Percentiles rank a stretch among this genome's conserved stretches.
Conservation (phyloP, 1,140 invertebrate genomes). For the Geopemphigus sp. region DNA sequence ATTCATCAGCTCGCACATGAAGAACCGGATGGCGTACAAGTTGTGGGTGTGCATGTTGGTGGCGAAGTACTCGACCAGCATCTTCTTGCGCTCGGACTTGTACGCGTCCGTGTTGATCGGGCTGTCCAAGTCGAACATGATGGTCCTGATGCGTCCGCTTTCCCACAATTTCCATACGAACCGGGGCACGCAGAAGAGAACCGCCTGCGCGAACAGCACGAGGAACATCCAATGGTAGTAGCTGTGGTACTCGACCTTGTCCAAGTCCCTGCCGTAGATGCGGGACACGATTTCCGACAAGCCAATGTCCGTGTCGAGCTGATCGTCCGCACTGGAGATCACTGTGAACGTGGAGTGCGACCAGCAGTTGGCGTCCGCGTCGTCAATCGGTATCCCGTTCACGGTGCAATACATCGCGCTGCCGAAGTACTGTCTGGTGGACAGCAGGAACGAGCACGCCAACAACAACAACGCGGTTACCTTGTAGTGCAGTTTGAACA, state of each 20-base stretch:
- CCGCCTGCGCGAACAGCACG: conserved; percentile 86
- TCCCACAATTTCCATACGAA: conserved; percentile 89
- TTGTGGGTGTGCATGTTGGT: too few species aligned
- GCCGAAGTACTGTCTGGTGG: background rate
- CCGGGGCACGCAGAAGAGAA: conserved; percentile 89
- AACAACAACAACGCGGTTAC: background rate
- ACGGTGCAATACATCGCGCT: background rate
- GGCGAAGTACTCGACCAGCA: too few species aligned
- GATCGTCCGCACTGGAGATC: too few species aligned
- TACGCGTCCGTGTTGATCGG: too few species aligned
- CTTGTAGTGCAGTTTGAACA: conserved; percentile 6
- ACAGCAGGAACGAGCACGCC: background rate
- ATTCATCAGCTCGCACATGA: too few species aligned
- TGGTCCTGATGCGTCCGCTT: conserved; percentile 59
- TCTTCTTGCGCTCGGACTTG: too few species aligned
- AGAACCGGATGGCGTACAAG: too few species aligned
- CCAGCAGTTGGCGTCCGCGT: background rate
- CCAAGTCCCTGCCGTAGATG: background rate
- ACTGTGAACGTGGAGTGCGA: background rate
- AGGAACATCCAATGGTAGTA: conserved; percentile 97
- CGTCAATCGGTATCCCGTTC: background rate
- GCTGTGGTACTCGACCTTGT: conserved; percentile 62
- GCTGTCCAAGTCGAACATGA: too few species aligned
- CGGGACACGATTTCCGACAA: background rate
- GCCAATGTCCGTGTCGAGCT: background rate